Conservation (phyloP, 2,113 vertebrate species). For the Muscicapa adusta region DNA sequence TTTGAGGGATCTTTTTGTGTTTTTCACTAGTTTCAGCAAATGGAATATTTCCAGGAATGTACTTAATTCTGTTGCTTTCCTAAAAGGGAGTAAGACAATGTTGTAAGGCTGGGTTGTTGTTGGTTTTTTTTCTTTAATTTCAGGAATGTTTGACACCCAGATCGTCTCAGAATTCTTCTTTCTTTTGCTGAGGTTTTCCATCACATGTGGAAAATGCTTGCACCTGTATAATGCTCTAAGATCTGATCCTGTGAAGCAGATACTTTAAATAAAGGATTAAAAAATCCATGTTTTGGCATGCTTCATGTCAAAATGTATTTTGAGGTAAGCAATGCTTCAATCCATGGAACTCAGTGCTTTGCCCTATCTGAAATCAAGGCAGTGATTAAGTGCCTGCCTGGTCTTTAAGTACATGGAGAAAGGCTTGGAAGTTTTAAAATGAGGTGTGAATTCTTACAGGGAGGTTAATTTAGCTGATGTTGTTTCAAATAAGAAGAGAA, state of each 20-base stretch:
- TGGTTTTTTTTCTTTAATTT: background rate
- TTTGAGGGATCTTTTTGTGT: background rate
- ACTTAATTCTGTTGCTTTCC: background rate
- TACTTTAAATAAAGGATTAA: background rate
- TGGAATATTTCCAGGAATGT: background rate
- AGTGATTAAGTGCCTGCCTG: background rate
- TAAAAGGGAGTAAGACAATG: background rate
- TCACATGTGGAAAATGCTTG: background rate
- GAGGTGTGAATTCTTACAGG: background rate
- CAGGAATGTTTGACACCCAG: background rate
- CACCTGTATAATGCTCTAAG: background rate
- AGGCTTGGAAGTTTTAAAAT: background rate
- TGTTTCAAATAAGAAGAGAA: background rate
- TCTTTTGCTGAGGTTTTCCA: background rate
- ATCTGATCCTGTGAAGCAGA: background rate
- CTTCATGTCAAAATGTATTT: background rate
- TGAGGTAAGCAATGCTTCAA: background rate
- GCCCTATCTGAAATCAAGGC: background rate
- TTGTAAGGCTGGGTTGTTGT: background rate
- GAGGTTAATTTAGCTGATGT: background rate
- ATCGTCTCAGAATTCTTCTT: background rate
- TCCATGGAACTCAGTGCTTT: background rate
- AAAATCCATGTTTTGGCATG: background rate
- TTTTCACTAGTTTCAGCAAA: background rate
- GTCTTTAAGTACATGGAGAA: background rate